phyloP scores from a whole-genome alignment of 2,888 invertebrate genomes.

The Drosophila emarginata region DNA sequence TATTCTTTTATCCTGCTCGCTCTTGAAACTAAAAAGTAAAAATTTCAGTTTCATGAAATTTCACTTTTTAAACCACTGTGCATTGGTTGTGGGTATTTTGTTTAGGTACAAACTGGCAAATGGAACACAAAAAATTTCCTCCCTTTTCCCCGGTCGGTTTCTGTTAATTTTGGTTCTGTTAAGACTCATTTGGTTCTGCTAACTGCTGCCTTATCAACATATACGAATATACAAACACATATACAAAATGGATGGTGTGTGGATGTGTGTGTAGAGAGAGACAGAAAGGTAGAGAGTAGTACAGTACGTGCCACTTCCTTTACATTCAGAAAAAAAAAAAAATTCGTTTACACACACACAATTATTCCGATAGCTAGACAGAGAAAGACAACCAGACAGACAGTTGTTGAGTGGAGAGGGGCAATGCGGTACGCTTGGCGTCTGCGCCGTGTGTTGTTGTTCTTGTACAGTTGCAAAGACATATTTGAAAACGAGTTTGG shows the following conservation, averaged over 20 bases:
- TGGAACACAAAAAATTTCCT: constrained; percentile 34
- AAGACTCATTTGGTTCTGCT: too few relatives aligned
- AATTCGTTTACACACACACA: constrained; percentile 58
- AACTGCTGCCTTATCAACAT: too few relatives aligned
- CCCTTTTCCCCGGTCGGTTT: constrained; percentile 42
- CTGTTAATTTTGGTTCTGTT: too few relatives aligned
- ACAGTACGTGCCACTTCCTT: constrained; percentile 77
- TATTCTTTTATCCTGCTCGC: not conserved
- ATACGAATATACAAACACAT: too few relatives aligned
- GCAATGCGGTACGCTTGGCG: constrained; percentile 55
- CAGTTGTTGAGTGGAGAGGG: constrained; percentile 27
- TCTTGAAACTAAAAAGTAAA: constrained; percentile 1
- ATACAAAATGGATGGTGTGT: too few relatives aligned
- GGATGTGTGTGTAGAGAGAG: constrained; percentile 29
- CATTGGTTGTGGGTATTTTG: constrained; percentile 27
- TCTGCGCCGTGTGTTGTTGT: constrained; percentile 66
- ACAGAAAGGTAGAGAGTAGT: constrained; percentile 38
- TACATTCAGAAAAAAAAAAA: constrained; percentile 77
- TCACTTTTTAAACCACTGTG: constrained; percentile 42
- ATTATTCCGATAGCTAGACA: constrained; percentile 29
- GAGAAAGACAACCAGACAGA: constrained; percentile 42
- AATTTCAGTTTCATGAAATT: constrained; percentile 25
- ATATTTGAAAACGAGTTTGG: constrained; percentile 59
- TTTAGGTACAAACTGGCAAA: constrained; percentile 39
- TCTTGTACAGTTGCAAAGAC: constrained; percentile 75